phyloP scores from a whole-genome alignment of 2,113 vertebrate genomes.

The Oryctolagus cuniculus region DNA sequence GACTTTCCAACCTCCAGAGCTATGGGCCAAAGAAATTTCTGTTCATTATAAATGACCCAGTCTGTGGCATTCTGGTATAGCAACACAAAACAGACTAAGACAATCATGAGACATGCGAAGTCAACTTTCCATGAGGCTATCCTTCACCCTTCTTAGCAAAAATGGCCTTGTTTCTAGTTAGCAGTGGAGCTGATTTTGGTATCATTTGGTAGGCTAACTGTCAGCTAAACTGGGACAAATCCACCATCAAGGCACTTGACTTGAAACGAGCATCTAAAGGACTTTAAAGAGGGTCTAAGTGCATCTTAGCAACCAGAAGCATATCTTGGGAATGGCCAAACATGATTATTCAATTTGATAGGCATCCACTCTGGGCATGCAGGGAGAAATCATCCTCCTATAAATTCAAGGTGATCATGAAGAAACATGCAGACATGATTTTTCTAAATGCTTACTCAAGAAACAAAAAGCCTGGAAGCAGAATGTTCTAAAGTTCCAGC shows the following conservation, averaged over 20 bases:
- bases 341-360: not conserved
- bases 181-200: not conserved
- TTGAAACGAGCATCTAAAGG: not conserved
- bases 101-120: not conserved
- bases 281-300: not conserved
- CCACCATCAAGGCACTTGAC: not conserved
- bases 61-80: not conserved
- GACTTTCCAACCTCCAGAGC: not conserved
- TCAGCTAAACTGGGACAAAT: not conserved
- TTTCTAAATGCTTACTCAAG: constrained; percentile 5
- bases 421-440: not conserved
- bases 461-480: not conserved
- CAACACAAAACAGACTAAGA: not conserved
- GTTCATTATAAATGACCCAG: not conserved
- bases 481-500: not conserved
- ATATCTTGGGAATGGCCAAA: not conserved
- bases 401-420: not conserved
- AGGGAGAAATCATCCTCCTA: not conserved
- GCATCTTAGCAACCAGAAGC: not conserved
- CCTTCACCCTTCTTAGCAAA: constrained; percentile 45
- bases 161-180: not conserved
- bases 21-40: not conserved
- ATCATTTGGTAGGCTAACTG: not conserved
- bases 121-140: not conserved
- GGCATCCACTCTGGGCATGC: not conserved